phyloP scores from a whole-genome alignment of 2,888 invertebrate species.

The Drosophila colorata region DNA sequence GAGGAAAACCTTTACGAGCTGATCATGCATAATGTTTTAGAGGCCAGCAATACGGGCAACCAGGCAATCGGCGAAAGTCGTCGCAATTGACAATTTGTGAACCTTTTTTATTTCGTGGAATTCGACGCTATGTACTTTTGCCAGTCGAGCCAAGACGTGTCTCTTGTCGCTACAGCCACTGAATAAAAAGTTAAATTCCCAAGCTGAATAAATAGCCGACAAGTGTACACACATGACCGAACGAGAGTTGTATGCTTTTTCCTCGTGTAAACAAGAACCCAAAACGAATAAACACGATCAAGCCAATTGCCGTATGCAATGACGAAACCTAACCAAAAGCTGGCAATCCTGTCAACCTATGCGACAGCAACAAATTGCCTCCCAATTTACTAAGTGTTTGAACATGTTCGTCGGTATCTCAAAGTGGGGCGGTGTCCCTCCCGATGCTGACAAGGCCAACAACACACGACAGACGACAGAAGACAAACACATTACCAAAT shows the following conservation, averaged over 20 bases:
- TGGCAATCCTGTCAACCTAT: constrained; percentile 22
- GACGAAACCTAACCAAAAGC: constrained; percentile 9
- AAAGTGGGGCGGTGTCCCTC: constrained; percentile 12
- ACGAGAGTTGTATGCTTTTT: constrained; percentile 59
- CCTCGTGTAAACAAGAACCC: constrained; percentile 50
- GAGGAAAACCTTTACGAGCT: constrained; percentile 51
- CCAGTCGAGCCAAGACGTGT: constrained; percentile 32
- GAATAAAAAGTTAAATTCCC: constrained; percentile 45
- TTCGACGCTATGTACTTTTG: constrained; percentile 31
- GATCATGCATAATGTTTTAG: constrained; percentile 64
- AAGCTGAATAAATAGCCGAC: constrained; percentile 68
- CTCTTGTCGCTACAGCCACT: constrained; percentile 7
- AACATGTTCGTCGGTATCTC: constrained; percentile 44
- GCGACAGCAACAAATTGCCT: constrained; percentile 6
- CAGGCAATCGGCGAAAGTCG: constrained; percentile 27
- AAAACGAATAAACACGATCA: constrained; percentile 46
- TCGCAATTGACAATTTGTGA: constrained; percentile 22
- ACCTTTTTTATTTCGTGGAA: constrained; percentile 40
- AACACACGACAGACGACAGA: constrained; percentile 21
- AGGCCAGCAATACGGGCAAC: constrained; percentile 31
- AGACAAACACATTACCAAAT: constrained; percentile 66
- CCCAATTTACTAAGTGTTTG: constrained; percentile 49
- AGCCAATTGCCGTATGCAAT: constrained; percentile 6
- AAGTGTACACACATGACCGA: constrained; percentile 59
- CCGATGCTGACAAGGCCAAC: constrained; percentile 33